phyloP scores from a whole-genome alignment of 2,113 vertebrate genomes.

The Merops nubicus region DNA sequence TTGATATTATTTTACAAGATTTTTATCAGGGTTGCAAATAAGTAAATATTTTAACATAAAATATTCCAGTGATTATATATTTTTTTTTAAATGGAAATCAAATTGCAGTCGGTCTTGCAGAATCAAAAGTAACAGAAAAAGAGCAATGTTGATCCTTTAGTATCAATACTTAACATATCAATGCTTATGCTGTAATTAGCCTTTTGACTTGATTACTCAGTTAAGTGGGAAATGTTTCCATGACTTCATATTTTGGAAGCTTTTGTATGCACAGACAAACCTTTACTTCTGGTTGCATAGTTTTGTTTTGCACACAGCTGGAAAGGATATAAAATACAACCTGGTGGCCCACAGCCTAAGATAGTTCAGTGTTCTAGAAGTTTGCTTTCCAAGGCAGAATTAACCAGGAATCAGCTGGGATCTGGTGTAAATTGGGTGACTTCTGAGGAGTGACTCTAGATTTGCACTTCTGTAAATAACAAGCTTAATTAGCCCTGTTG shows the following conservation, averaged over 20 bases:
- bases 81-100: background rate
- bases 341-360: background rate
- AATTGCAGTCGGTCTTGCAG: background rate
- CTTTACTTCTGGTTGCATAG: background rate
- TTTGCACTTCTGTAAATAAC: background rate
- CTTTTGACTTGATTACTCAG: background rate
- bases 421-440: background rate
- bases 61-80: fast-evolving
- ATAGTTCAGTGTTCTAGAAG: background rate
- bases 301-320: background rate
- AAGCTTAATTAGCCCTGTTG: background rate
- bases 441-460: background rate
- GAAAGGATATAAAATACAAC: fast-evolving
- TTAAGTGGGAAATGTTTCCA: background rate
- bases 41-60: background rate
- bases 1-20: background rate
- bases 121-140: background rate
- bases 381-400: background rate
- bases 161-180: background rate
- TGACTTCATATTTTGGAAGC: background rate
- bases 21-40: background rate
- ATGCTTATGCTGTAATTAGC: background rate
- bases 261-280: background rate
- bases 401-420: background rate
- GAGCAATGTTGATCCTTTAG: background rate